Base-by-base conservation (phyloP, 2,797 vertebrate genomes). In the Caiman crocodilus region DNA sequence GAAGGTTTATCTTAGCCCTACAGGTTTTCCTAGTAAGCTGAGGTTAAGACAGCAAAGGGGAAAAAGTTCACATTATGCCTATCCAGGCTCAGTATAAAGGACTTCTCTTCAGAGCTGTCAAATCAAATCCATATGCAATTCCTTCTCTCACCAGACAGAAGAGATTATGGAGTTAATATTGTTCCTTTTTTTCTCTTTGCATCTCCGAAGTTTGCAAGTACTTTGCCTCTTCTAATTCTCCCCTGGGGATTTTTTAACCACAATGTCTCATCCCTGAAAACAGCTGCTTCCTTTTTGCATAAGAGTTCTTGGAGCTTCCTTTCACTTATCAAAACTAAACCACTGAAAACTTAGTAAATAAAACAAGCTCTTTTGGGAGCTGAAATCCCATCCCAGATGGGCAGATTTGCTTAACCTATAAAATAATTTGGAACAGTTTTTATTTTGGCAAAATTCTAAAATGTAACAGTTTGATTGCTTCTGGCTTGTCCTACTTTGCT, bases 401-500 rank as follows among this genome's bases (percentile, higher is more conserved):
- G 90, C 86, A 94, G 78, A 89, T 96, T 96, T 92, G 88, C 88
- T 96, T 95, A 94, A 95, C 76, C 90, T 97, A 78, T 65, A 96
- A 96, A 96, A 91, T 91, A 86, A 93, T 92, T 96, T 92, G 84
- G 87, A 96, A 85, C 84, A 93, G 67, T 64, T 88, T 79, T 94
- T 92, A 64, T 88, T 95, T 84, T 97, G 95, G 93, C 87, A 94
- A 94, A 87, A 57, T 87, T 92, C 82, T 91, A 89, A 93, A 90
- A 90, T 92, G 69, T 80, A 94, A 82, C 94, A 78, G 88, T 89
- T 91, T 94, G 82, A 92, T 94, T 97, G 93, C 90, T 97, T 84
- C 97, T 97, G 94, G 91, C 95, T 90, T 88, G 78, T 94, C 86
- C 87, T 93, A 61, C 82, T 96, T 94, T 97, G 89, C 93, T 96